Conservation (phyloP, 2,888 invertebrate species). For the Megaustenia siamemsis region DNA sequence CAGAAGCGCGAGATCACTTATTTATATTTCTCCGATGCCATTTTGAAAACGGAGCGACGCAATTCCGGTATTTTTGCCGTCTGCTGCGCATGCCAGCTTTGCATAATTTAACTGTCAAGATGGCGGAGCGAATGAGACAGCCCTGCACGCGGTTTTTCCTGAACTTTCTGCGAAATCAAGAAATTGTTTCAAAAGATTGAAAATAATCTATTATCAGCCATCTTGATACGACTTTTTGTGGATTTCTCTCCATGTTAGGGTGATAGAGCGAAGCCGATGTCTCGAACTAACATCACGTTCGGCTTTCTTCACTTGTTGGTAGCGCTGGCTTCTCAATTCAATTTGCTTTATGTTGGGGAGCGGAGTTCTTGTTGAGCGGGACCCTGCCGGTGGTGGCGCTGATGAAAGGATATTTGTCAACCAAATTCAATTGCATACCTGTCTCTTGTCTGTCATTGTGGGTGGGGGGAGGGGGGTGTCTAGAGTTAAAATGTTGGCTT, state of each 20-base stretch:
- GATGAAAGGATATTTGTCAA: too few species aligned
- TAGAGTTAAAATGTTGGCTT: too few species aligned
- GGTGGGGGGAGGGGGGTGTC: too few species aligned
- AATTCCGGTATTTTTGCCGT: conserved; percentile 24
- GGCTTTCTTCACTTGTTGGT: neutral
- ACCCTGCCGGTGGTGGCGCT: too few species aligned
- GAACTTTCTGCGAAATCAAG: neutral
- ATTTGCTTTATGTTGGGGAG: neutral
- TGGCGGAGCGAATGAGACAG: neutral
- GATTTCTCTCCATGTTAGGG: neutral
- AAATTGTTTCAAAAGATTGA: conserved; percentile 44
- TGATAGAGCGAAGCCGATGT: neutral
- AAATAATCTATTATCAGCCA: neutral
- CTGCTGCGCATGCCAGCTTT: conserved; percentile 11
- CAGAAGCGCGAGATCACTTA: neutral
- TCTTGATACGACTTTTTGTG: conserved; percentile 3
- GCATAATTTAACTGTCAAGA: conserved; percentile 29
- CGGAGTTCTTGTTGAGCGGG: neutral
- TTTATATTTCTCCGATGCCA: neutral
- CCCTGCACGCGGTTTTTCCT: neutral
- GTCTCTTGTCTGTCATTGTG: too few species aligned
- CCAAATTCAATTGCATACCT: too few species aligned
- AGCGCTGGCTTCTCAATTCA: neutral
- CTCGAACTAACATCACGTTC: neutral
- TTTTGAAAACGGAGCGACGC: neutral